phyloP scores from a whole-genome alignment of 2,888 invertebrate genomes.

The Melanargia galathea region DNA sequence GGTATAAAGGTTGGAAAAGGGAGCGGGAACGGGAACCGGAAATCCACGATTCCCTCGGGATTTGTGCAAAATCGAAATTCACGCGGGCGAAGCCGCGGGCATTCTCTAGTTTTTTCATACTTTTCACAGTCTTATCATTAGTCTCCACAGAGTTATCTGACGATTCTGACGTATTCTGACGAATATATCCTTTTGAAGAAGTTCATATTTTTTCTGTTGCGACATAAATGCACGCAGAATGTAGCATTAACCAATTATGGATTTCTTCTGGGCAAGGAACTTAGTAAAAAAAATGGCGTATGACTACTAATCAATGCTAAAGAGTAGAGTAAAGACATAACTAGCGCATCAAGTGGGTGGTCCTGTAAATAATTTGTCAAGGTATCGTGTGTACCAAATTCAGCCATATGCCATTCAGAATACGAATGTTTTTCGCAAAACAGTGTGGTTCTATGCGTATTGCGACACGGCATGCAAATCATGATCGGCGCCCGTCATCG shows the following conservation, averaged over 20 bases:
- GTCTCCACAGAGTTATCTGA: too few species aligned
- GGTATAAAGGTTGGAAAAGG: too few species aligned
- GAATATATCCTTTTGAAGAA: neutral
- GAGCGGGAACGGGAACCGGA: too few species aligned
- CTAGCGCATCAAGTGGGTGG: conserved; percentile 35
- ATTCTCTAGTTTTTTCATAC: too few species aligned
- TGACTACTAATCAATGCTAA: conserved; percentile 17
- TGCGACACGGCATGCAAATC: conserved; percentile 64
- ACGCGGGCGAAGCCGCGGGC: too few species aligned
- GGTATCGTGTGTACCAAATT: neutral
- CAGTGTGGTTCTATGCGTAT: conserved; percentile 44
- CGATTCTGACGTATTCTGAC: neutral
- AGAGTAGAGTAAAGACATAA: conserved; percentile 16
- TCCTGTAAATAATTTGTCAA: conserved; percentile 16
- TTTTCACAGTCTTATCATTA: too few species aligned
- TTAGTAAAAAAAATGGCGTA: neutral
- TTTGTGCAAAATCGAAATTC: too few species aligned
- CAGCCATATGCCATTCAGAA: neutral
- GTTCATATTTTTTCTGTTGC: neutral
- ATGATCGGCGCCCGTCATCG: conserved; percentile 57
- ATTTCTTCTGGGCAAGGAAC: neutral
- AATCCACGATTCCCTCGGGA: too few species aligned
- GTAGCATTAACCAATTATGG: conserved; percentile 8
- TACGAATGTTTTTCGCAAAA: conserved; percentile 20
- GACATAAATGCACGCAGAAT: neutral